These are phyloP conservation scores for Pogoniulus pusillus DNA, from an alignment of 2,797 vertebrate genomes.

Conservation along the genomic window DNA sequence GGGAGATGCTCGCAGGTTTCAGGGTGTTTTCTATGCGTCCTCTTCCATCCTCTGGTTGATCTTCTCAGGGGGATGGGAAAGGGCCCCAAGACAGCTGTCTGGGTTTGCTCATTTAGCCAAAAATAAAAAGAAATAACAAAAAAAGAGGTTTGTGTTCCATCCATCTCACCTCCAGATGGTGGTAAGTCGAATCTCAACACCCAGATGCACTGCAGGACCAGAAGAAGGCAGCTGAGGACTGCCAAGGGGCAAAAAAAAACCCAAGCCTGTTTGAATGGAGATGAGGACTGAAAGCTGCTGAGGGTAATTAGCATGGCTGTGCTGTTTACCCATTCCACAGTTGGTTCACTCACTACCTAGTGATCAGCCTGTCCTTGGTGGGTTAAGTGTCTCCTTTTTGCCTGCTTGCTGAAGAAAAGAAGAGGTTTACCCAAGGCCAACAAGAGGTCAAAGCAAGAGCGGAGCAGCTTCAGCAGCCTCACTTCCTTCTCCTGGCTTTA, in stretches of 20 bases:
- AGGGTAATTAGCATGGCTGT: not conserved
- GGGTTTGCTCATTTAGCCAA: not conserved
- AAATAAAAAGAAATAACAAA: constrained; percentile 16
- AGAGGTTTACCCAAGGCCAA: not conserved
- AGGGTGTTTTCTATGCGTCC: not conserved
- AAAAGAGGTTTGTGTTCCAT: not conserved
- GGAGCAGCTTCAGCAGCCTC: not conserved
- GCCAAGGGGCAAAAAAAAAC: not conserved
- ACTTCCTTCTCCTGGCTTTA: not conserved
- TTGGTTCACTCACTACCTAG: not conserved
- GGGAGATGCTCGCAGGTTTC: not conserved
- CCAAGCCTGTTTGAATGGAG: not conserved
- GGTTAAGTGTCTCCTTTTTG: not conserved
- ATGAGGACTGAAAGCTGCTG: not conserved
- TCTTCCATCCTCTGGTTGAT: not conserved
- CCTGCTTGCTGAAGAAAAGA: not conserved
- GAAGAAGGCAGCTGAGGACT: not conserved
- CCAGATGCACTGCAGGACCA: not conserved
- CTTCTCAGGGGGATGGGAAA: not conserved
- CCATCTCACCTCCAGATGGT: not conserved
- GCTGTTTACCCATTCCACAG: not conserved
- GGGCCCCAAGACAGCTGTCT: not conserved
- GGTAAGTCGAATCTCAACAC: not conserved
- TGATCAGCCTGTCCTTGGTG: not conserved
- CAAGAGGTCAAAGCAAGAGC: not conserved